Base-by-base conservation (phyloP, 2,797 vertebrate genomes). In the Myioborus melanocephalus region DNA sequence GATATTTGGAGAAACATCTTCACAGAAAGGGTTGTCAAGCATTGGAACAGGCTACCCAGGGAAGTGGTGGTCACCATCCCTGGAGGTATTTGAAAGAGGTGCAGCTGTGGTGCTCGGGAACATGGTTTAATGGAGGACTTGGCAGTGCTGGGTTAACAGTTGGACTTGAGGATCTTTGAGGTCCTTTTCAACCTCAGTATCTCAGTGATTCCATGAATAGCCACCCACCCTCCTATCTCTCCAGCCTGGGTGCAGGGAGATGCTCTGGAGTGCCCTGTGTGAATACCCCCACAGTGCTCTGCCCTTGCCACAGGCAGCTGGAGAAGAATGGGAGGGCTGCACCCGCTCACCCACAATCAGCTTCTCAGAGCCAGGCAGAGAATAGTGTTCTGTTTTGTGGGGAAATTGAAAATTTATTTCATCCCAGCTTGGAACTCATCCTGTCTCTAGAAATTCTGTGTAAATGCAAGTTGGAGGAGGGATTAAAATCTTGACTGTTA, bases 241-340 rank as follows among this genome's bases (percentile, higher is more conserved):
- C 16, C 55, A 70, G 81, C 52, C 59, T 55, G 70, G 0, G 0
- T 12, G 39, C 50, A 44, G 41, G 44, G 73, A 72, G 55, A 66
- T 80, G 81, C 73, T 86, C 47, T 4, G 14, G 46, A 72, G 57
- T 3, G 1, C 12, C 0, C 60, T 19, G 26, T 59, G 70, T 96
- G 93, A 97, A 94, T 93, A 64, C 64, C 52, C 64, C 56, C 88
- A 80, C 88, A 97, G 81, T 95, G 46, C 57, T 87, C 93, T 92
- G 88, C 81, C 66, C 68, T 87, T 50, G 64, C 88, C 88, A 87
- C 73, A 70, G 30, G 66, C 92, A 94, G 83, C 71, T 27, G 35
- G 81, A 92, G 86, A 90, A 97, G 92, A 96, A 95, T 80, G 60
- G 64, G 75, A 95, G 90, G 55, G 78, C 80, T 95, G 75, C 81